Evolutionary conservation across 1,140 invertebrate genomes (phyloP), one percentile per base, ranked within the genome.

Genomic region (Lepidurus packardi): DNA sequence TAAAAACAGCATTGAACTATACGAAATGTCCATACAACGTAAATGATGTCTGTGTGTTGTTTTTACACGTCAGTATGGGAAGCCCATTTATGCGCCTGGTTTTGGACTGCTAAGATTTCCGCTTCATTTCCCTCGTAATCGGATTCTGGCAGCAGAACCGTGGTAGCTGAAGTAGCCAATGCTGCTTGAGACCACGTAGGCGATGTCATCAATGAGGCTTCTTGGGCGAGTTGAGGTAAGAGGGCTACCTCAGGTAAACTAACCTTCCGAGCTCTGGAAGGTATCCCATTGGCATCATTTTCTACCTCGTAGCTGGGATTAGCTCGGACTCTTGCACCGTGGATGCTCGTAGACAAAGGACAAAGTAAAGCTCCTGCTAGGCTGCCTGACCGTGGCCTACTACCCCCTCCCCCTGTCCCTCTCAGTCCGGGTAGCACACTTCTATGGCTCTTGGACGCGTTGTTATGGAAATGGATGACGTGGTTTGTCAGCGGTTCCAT

Each of bases 401-500:
- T 74, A 13, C 21, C 53, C 21, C 16, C 16, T 65, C 21, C 53
- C 53, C 53, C 53, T 9, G 53, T 65, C 13, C 53, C 45, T 47
- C 53, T 13, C 5, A 21, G 16, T 7, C 53, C 13, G 21, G 53
- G n/a, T 13, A 65, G 7, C 53, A 13, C 53, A 21, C 21, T 65
- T 65, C 13, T 21, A 4, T 73, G 45, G 21, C n/a, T 45, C 44
- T 24, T 34, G 21, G 44, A 21, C 4, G 41, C 76, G 53, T 41
- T 44, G 43, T 80, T 78, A 42, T 41, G 43, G 11, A 53, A 43
- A 65, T 74, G 73, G 73, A n/a, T 43, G 16, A 47, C 75, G 43
- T 73, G 78, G 25, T 73, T 78, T 10, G 85, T 85, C 24, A 86
- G 80, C 9, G 85, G 84, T 80, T 87, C 86, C 25, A 87, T 82